Evolutionary conservation across 2,888 invertebrate species (phyloP).

Genomic region (Epinotia demarniana): DNA sequence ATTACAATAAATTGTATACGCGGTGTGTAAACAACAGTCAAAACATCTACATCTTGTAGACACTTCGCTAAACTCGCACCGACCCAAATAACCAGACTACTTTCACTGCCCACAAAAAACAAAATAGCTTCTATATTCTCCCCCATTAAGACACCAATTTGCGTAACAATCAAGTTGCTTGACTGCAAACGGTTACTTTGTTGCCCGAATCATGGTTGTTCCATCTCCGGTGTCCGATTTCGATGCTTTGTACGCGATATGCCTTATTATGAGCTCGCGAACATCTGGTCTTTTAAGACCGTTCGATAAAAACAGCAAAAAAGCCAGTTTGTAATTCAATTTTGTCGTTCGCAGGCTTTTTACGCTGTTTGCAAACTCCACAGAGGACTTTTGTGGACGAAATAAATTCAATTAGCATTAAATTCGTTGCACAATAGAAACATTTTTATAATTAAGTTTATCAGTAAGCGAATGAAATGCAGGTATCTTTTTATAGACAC

Average conservation of each 20-base stretch:
- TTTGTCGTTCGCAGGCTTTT: conserved; percentile 57
- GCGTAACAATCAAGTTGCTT: conserved; percentile 54
- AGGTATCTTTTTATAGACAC: conserved; percentile 29
- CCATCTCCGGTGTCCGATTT: conserved; percentile 84
- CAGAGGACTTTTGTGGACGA: conserved; percentile 9
- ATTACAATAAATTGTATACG: conserved; percentile 21
- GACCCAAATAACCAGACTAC: conserved; percentile 14
- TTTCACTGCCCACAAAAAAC: conserved; percentile 5
- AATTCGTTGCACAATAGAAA: conserved; percentile 15
- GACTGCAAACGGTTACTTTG: conserved; percentile 64
- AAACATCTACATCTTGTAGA: conserved; percentile 40
- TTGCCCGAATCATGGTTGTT: conserved; percentile 71
- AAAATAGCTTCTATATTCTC: conserved; percentile 51
- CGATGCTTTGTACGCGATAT: conserved; percentile 82
- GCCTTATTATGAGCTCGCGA: conserved; percentile 82
- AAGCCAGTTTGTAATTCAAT: conserved; percentile 65
- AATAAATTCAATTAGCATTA: conserved; percentile 25
- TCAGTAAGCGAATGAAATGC: conserved; percentile 14
- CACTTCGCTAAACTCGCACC: conserved; percentile 41
- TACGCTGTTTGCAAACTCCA: conserved; percentile 50
- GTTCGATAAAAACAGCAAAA: conserved; percentile 74
- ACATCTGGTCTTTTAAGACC: conserved; percentile 78
- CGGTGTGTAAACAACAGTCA: conserved; percentile 41
- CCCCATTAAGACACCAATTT: conserved; percentile 56
- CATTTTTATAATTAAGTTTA: conserved; percentile 30